Evolutionary conservation across 2,797 vertebrate species (phyloP).

Genomic region (Gymnothorax javanicus): DNA sequence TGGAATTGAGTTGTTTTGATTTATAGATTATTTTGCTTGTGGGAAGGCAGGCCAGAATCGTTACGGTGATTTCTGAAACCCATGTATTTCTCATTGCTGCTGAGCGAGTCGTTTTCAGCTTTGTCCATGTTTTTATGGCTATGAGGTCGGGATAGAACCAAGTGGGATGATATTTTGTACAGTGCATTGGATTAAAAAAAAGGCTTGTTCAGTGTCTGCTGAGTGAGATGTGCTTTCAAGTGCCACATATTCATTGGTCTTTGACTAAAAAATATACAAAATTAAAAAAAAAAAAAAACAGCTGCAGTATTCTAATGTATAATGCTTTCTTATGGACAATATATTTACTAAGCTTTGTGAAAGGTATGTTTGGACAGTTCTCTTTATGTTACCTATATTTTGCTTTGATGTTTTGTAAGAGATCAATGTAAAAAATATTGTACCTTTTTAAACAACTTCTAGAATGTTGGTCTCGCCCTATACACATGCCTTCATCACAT

Average conservation of each 20-base stretch:
- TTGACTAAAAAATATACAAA: constrained; percentile 36
- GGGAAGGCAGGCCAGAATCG: not conserved
- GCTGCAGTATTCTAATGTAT: constrained; percentile 49
- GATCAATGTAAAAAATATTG: constrained; percentile 44
- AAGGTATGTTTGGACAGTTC: constrained; percentile 34
- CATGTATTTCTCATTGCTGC: constrained; percentile 27
- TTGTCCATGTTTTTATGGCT: constrained; percentile 24
- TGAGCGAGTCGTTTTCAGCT: constrained; percentile 9
- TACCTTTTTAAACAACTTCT: constrained; percentile 50
- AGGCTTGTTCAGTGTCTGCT: constrained; percentile 27
- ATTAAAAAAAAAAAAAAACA: constrained; percentile 32
- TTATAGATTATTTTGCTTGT: not conserved
- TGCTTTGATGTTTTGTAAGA: constrained; percentile 51
- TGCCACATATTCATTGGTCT: constrained; percentile 42
- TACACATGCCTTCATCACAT: constrained; percentile 49
- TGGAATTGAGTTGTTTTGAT: not conserved
- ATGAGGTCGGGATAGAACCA: constrained; percentile 4
- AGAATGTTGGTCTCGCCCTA: constrained; percentile 50
- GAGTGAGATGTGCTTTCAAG: constrained; percentile 41
- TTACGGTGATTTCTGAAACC: constrained; percentile 26
- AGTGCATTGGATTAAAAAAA: constrained; percentile 1
- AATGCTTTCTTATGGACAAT: constrained; percentile 52
- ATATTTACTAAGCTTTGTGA: constrained; percentile 36
- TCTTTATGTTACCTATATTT: constrained; percentile 39
- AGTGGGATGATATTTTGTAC: constrained; percentile 29